A percentile compares a stretch with the other conserved stretches of the same genome.
phyloP scores from a whole-genome alignment of 2,888 invertebrate species.

The Drosophila ochracea region DNA sequence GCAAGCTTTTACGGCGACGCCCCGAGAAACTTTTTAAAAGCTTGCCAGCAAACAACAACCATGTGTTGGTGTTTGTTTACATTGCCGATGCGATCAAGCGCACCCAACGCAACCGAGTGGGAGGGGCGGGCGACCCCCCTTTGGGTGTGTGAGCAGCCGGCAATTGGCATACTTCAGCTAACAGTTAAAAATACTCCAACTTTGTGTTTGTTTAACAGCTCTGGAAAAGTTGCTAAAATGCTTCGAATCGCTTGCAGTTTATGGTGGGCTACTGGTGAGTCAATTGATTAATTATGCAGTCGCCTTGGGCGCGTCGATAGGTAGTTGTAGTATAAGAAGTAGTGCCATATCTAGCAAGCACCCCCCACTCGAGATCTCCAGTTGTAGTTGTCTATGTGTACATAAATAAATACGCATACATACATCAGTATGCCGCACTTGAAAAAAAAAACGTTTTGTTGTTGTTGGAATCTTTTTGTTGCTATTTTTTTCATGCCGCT shows the following conservation, averaged over 20 bases:
- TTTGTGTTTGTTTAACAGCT: constrained; percentile 25
- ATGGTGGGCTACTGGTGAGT: constrained; percentile 19
- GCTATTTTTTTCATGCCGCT: constrained; percentile 35
- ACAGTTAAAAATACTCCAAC: constrained; percentile 3
- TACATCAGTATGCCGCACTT: constrained; percentile 56
- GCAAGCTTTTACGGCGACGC: constrained; percentile 39
- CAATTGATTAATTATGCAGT: constrained; percentile 61
- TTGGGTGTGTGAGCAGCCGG: background rate
- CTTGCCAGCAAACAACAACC: constrained; percentile 14
- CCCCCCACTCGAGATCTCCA: constrained; percentile 12
- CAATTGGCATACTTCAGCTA: constrained; percentile 6
- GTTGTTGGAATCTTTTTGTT: constrained; percentile 32
- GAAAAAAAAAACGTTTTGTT: constrained; percentile 46
- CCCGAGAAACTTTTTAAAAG: constrained; percentile 15
- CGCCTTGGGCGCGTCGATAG: constrained; percentile 30
- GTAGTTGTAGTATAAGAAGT: constrained; percentile 16
- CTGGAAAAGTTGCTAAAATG: constrained; percentile 21
- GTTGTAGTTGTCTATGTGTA: constrained; percentile 7
- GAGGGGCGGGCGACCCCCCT: background rate
- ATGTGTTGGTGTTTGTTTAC: constrained; percentile 55
- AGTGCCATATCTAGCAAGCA: constrained; percentile 7
- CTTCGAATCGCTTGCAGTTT: constrained; percentile 22
- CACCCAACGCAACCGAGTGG: constrained; percentile 14
- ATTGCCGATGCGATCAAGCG: constrained; percentile 44
- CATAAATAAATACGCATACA: background rate